Base-by-base conservation (phyloP, 1,140 invertebrate species). In the Hestina assimilis region DNA sequence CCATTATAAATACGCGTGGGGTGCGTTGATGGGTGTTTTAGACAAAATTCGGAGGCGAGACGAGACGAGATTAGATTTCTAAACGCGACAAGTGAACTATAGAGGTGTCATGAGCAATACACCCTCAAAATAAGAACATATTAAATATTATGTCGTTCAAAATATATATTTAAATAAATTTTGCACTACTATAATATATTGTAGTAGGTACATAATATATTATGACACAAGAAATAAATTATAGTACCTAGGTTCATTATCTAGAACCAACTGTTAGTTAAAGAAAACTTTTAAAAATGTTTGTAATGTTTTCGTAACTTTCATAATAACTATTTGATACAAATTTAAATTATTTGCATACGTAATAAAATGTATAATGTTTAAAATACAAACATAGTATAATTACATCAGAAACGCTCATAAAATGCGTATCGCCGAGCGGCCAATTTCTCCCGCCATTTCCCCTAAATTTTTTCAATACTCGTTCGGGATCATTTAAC, bases 401-500 rank as follows among this genome's bases (percentile, higher is more conserved):
- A 52, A 63, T 68, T 64, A 69, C 60, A 66, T 60, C 38, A 66
- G 48, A 51, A 63, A 58, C 55, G 55, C 31, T 38, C 61, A 60
- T 69, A 59, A 72, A 72, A 50, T 45, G 41, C 52, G 55, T 58
- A 53, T 55, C 50, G 47, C 52, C 28, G 42, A 19, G 48, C 65
- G 66, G 56, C 64, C 79, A 81, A 81, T 83, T 82, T 79, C 69
- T 63, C 68, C 64, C 63, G 66, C 62, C 73, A 77, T 82, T 82
- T 78, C 81, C 79, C 73, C 65, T 63, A 68, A 76, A 75, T 84
- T 85, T 87, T 87, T 87, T 85, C 80, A 87, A 87, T 84, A 80
- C 76, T 71, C 78, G 80, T 87, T 85, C 79, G 68, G 73, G 84
- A 80, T 79, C 82, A 85, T 87, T 87, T 85, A 87, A 85, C 84